Evolutionary conservation across 2,888 invertebrate species (phyloP), one percentile per base, ranked within the genome.

Genomic region (Andrena minutula): DNA sequence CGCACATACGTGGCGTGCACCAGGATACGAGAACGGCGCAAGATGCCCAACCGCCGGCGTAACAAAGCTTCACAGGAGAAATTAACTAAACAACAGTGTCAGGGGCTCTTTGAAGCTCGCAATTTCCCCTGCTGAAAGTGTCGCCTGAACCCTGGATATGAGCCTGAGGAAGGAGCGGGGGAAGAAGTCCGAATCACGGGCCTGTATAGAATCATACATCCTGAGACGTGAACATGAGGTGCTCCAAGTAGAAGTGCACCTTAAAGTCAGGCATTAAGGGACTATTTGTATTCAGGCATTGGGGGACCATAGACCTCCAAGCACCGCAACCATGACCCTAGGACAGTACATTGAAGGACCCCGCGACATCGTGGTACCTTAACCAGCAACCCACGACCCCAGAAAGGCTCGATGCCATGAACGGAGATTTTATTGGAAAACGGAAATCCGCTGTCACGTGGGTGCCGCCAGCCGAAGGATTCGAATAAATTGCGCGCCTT

Each of bases 401-500:
- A 41, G 41, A 41, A 41, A 41, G 51, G 20, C 20, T 51, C 56
- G 23, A 10, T 26, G 10, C 20, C 56, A 10, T 23, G 10, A 26
- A 56, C 56, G 23, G 83, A 75, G 85, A 83, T 89, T 89, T 88
- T 89, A 89, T 89, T 86, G 89, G 88, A 84, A 89, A 89, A 89
- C 88, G 89, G 89, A 89, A 89, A 89, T 89, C 85, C 87, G 87
- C 78, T 88, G 79, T 73, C 63, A 86, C 84, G 85, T 87, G 86
- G 88, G 88, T 88, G 86, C 84, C 81, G 32, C 75, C 82, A 81
- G 87, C 76, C 70, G 83, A 84, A 82, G 86, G 85, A 87, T 86
- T 81, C 89, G 88, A 89, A 90, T 90, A 90, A 90, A 90, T 90
- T 90, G 87, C 88, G 77, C 88, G 86, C 84, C 88, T 90, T 90